Conservation (phyloP, 2,797 vertebrate species). For the Choloepus didactylus region DNA sequence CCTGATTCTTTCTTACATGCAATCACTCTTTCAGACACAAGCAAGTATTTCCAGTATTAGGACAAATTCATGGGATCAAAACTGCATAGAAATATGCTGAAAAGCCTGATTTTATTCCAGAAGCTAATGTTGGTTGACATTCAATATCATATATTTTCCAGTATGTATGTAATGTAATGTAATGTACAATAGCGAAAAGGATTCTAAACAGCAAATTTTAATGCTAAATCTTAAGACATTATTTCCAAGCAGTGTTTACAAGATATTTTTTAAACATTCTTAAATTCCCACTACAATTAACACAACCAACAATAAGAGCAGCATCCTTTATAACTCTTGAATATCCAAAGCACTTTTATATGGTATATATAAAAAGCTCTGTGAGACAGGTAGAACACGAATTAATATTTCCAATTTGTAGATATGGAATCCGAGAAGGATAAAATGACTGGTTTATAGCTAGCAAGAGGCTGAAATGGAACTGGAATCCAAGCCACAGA, state of each 20-base stretch:
- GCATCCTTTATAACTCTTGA: neutral
- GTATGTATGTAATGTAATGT: slow-evolving; percentile 38
- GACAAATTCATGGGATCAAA: slow-evolving; percentile 66
- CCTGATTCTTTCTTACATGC: slow-evolving; percentile 33
- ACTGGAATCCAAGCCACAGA: neutral
- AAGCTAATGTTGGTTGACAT: slow-evolving; percentile 69
- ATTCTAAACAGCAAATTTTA: slow-evolving; percentile 61
- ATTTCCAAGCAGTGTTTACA: slow-evolving; percentile 59
- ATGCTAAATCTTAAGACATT: slow-evolving; percentile 53
- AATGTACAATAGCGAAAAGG: neutral
- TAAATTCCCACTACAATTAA: slow-evolving; percentile 20
- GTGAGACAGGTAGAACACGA: neutral
- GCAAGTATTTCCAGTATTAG: slow-evolving; percentile 55
- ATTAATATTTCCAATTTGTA: neutral
- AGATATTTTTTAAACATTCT: slow-evolving; percentile 37
- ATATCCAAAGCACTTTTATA: neutral
- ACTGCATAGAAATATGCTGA: slow-evolving; percentile 57
- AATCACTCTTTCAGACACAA: slow-evolving; percentile 63
- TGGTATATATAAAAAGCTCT: neutral
- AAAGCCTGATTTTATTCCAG: slow-evolving; percentile 63
- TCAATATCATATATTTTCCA: slow-evolving; percentile 31
- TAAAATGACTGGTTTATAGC: neutral
- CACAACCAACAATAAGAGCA: neutral
- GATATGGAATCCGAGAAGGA: neutral
- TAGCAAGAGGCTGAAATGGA: slow-evolving; percentile 28